Evolutionary conservation across 2,797 vertebrate genomes (phyloP).

Genomic region (Graptemys geographica): DNA sequence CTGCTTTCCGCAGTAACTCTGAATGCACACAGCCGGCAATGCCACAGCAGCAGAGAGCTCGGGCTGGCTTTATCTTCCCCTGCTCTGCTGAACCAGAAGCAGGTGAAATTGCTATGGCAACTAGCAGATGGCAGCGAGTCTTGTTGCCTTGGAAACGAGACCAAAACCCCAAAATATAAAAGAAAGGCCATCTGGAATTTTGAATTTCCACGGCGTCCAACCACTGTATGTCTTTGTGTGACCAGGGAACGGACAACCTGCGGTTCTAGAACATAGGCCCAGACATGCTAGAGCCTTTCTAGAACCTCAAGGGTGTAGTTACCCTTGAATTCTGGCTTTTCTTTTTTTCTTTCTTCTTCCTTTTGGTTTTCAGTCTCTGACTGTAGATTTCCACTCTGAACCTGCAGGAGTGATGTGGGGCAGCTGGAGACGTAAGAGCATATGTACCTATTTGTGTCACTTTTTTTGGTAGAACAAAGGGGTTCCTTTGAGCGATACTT

Average conservation of each 20-base stretch:
- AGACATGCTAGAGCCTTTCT: background rate
- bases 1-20: slow-evolving; percentile 34
- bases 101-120: slow-evolving; percentile 83
- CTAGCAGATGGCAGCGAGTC: slow-evolving; percentile 79
- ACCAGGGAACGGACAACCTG: background rate
- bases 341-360: background rate
- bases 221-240: background rate
- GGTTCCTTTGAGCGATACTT: background rate
- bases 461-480: background rate
- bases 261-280: background rate
- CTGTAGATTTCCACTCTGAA: background rate
- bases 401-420: background rate
- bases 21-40: slow-evolving; percentile 31
- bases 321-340: background rate
- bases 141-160: slow-evolving; percentile 80
- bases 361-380: background rate
- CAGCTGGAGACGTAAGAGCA: background rate
- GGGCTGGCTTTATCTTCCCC: slow-evolving; percentile 61
- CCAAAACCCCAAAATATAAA: slow-evolving; percentile 64
- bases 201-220: slow-evolving; percentile 49
- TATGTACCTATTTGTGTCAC: background rate
- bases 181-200: slow-evolving; percentile 67
- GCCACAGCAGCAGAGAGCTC: slow-evolving; percentile 8
- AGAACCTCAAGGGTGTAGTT: background rate
- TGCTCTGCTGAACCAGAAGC: slow-evolving; percentile 69